Evolutionary conservation across 2,888 invertebrate genomes (phyloP).

Genomic region (Papilio protenor): DNA sequence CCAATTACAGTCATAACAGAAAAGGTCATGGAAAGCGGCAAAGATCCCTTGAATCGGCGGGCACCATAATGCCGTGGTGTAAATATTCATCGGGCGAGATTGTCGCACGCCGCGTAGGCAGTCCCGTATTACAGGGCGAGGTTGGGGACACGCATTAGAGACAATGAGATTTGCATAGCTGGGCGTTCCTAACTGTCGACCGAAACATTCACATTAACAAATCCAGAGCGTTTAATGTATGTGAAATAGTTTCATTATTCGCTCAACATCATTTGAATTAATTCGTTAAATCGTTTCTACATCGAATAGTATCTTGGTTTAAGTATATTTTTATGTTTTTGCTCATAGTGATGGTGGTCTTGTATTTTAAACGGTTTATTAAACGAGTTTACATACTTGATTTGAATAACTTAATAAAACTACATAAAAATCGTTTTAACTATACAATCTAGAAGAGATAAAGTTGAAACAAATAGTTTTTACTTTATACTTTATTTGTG

Average conservation of each 20-base stretch:
- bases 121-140: conserved; percentile 67
- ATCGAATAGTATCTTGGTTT: conserved; percentile 31
- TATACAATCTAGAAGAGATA: conserved; percentile 28
- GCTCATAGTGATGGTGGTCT: conserved; percentile 27
- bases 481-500: background rate
- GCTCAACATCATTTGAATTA: conserved; percentile 60
- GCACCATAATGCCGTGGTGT: conserved; percentile 66
- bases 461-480: conserved; percentile 25
- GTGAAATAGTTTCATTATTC: conserved; percentile 71
- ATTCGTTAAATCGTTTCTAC: conserved; percentile 50
- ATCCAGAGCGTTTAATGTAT: conserved; percentile 70
- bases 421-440: conserved; percentile 39
- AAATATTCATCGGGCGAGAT: conserved; percentile 79
- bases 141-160: conserved; percentile 73
- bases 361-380: conserved; percentile 25
- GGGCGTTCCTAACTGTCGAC: conserved; percentile 81
- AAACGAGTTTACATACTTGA: conserved; percentile 2
- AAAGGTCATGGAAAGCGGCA: conserved; percentile 58
- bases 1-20: conserved; percentile 52
- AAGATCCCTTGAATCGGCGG: conserved; percentile 59
- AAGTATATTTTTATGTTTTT: conserved; percentile 35
- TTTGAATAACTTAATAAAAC: conserved; percentile 41
- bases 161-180: conserved; percentile 82
- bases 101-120: conserved; percentile 73
- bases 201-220: conserved; percentile 80